Conservation (phyloP, 2,113 vertebrate species). For the Vulpes ferrilata region DNA sequence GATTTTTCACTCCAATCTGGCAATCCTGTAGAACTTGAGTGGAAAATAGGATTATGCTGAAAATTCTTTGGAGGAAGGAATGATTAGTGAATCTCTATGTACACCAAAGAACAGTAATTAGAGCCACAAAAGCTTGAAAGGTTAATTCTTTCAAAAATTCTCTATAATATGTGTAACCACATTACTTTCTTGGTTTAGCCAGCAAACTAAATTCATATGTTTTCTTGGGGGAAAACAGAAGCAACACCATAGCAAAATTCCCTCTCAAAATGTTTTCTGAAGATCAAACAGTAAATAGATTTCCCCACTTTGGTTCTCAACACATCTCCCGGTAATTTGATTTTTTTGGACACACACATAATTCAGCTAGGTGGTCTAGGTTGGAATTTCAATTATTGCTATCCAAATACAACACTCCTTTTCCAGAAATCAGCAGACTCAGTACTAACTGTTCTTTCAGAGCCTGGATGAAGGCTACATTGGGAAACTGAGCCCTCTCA, state of each 20-base stretch:
- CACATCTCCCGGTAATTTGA: background rate
- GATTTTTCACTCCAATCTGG: constrained; percentile 70
- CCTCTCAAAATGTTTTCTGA: constrained; percentile 27
- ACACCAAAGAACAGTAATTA: constrained; percentile 36
- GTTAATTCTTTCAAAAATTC: constrained; percentile 60
- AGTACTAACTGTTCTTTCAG: constrained; percentile 71
- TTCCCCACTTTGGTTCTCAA: background rate
- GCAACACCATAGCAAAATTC: constrained; percentile 49
- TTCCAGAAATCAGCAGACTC: constrained; percentile 56
- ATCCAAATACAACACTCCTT: constrained; percentile 78
- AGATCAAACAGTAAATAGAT: constrained; percentile 39
- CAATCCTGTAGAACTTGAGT: constrained; percentile 56
- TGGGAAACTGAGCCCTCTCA: background rate
- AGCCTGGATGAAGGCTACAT: background rate
- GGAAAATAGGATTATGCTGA: constrained; percentile 68
- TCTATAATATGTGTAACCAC: constrained; percentile 7
- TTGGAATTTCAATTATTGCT: constrained; percentile 74
- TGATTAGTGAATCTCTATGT: constrained; percentile 62
- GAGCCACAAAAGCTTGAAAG: constrained; percentile 53
- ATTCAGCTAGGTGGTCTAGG: constrained; percentile 75
- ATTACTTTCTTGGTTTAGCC: constrained; percentile 51
- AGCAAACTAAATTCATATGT: constrained; percentile 58
- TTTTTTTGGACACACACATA: constrained; percentile 15
- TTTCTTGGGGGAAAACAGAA: constrained; percentile 42
- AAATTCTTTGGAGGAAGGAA: constrained; percentile 62